Conservation (phyloP, 2,888 invertebrate genomes). For the Drosophila paranaensis region DNA sequence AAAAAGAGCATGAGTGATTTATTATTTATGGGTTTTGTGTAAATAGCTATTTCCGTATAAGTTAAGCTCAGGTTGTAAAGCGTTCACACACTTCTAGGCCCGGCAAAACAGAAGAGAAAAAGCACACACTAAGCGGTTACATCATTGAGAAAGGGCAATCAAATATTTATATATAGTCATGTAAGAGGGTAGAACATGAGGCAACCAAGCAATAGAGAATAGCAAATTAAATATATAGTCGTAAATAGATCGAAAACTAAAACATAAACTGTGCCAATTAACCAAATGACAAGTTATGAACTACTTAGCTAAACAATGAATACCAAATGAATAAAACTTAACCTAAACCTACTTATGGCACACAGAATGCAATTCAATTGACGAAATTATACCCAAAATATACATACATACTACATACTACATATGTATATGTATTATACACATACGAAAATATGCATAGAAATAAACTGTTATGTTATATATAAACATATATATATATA, state of each 20-base stretch:
- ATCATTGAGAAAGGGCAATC: constrained; percentile 61
- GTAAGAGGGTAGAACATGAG: constrained; percentile 11
- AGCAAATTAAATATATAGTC: constrained; percentile 14
- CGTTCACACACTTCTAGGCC: constrained; percentile 52
- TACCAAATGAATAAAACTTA: not conserved
- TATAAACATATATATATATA: no score
- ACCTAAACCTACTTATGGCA: constrained; percentile 20
- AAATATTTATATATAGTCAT: constrained; percentile 34
- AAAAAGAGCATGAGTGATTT: constrained; percentile 24
- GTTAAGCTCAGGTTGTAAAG: constrained; percentile 73
- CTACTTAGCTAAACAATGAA: constrained; percentile 20
- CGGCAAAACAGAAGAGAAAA: not conserved
- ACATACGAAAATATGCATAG: constrained; percentile 1
- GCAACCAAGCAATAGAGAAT: constrained; percentile 28
- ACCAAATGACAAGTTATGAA: constrained; percentile 46
- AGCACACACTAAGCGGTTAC: constrained; percentile 11
- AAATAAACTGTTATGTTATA: constrained; percentile 42
- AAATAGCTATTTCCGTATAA: constrained; percentile 50
- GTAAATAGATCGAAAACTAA: constrained; percentile 5
- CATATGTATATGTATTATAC: no score
- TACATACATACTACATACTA: not conserved
- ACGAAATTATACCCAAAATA: constrained; percentile 25
- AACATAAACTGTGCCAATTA: constrained; percentile 71
- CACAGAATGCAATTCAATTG: constrained; percentile 54
- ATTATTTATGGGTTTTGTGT: constrained; percentile 47